Base-by-base conservation (phyloP, 2,888 invertebrate species). In the Amblyteles armatorius region DNA sequence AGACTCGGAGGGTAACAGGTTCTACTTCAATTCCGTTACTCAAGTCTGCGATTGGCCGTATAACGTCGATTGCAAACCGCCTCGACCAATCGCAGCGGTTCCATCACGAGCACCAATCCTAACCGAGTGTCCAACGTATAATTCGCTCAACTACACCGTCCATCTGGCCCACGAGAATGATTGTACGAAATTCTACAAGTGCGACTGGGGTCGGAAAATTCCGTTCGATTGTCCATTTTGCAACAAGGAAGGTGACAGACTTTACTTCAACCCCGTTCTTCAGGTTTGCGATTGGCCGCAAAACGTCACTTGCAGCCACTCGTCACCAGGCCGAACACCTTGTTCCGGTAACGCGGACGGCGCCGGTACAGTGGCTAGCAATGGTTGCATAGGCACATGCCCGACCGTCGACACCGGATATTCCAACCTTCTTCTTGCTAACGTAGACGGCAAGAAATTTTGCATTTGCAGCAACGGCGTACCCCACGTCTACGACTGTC, bases 31-130 rank as follows among this genome's bases (percentile, higher is more conserved):
- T 73, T 79, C 87, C 0, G 0, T 76, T 2, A 3, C 81, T 1
- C 71, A 88, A 82, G 87, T 90, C 3, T 92, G 92, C 19, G 91
- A 90, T 52, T 87, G 81, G 82, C 85, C 86, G 0, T 3, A n/a
- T 0, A 69, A 88, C 1, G 90, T 88, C 0, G 72, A 86, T 0
- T 91, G 91, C 36, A 33, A 79, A 16, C n/a, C 55, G 29, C 29
- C 67, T 2, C 11, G 40, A 36, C 29, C 57, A 11, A 26, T 22
- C 4, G 57, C 57, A 5, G 57, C 57, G 22, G n/a, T 57, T 26
- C 16, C 33, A 5, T n/a, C 76, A 2, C 26, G 44, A 63, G 85
- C 79, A 33, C 85, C 6, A 52, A 19, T 26, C 50, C 82, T 13
- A 2, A 72, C 84, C n/a, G 33, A 82, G 40, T 87, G 87, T 50